Evolutionary conservation across 2,888 invertebrate genomes (phyloP).

Genomic region (Pheosia tremula): DNA sequence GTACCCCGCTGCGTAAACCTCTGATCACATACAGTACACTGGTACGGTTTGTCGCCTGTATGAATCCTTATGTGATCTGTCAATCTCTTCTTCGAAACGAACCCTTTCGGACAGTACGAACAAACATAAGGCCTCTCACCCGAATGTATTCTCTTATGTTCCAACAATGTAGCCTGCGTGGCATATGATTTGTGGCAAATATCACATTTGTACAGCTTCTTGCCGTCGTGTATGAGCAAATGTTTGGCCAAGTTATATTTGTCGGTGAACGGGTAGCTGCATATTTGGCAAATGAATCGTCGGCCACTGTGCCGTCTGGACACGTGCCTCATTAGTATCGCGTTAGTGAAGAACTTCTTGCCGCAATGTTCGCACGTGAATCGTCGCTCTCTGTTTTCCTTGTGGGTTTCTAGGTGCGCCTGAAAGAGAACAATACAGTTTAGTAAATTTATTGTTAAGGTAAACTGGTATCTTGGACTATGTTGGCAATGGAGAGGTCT

Average conservation of each 20-base stretch:
- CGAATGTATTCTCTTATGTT: slow-evolving; percentile 75
- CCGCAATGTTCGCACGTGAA: slow-evolving; percentile 75
- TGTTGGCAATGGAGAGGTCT: too few species aligned
- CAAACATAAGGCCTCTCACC: slow-evolving; percentile 71
- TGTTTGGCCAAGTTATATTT: slow-evolving; percentile 73
- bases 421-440: slow-evolving; percentile 38
- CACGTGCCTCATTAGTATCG: slow-evolving; percentile 59
- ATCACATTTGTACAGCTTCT: slow-evolving; percentile 68
- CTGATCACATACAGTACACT: slow-evolving; percentile 68
- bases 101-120: slow-evolving; percentile 64
- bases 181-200: slow-evolving; percentile 69
- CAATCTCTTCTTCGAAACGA: slow-evolving; percentile 66
- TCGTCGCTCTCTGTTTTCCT: slow-evolving; percentile 62
- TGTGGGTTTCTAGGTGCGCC: slow-evolving; percentile 73
- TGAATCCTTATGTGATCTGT: slow-evolving; percentile 72
- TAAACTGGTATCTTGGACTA: background rate
- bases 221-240: slow-evolving; percentile 69
- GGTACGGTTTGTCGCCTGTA: slow-evolving; percentile 74
- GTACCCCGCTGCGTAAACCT: slow-evolving; percentile 75
- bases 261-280: slow-evolving; percentile 69
- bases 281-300: slow-evolving; percentile 70
- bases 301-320: slow-evolving; percentile 62
- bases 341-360: slow-evolving; percentile 71
- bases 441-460: background rate
- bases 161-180: slow-evolving; percentile 57